Base-by-base conservation (phyloP, 1,140 invertebrate genomes). In the Drosophila parvula region DNA sequence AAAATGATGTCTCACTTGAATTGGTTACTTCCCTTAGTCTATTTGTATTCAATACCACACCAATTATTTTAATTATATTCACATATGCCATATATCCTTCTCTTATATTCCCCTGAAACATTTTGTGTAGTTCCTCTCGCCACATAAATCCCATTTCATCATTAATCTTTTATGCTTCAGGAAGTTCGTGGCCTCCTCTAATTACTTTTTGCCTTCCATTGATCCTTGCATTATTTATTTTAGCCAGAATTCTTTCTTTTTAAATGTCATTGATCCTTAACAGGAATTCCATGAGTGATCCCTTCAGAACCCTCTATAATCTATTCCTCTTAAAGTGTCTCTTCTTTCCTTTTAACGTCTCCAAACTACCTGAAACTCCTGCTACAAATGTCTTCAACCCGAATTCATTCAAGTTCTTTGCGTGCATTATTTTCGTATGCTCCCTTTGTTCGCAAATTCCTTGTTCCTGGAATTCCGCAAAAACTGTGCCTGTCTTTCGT, bases 381-480 rank as follows among this genome's bases (percentile, higher is more conserved):
- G 34, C 34, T 14, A n/a, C 38, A 12, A 40, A 40, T 40, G 38
- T 14, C 12, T 10, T 55, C 11, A 51, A 40, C 22, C 59, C 16
- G 45, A 48, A n/a, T 38, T 30, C 22, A 61, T 61, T 61, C 56
- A 44, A 53, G 6, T 28, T 44, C 12, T 6, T 16, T 32, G 6
- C 30, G 1, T 28, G 30, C 41, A 55, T 48, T 53, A 43, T 48
- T 70, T 68, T n/a, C 30, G 18, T 18, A 36, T 30, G n/a, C 41
- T n/a, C 10, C 10, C 45, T 53, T 44, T 68, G 40, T 32, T 53
- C 5, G 47, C 47, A 34, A 55, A 68, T 53, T 67, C 32, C 62
- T 36, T 16, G 27, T 45, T 70, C 68, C 40, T 58, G 65, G 68
- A 71, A 70, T 45, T 68, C 36, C 10, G 22, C 62, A 67, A 56